Percentiles rank a stretch among this genome's conserved stretches.
Evolutionary conservation across 2,797 vertebrate genomes (phyloP).

Genomic region (Sylvilagus floridanus): DNA sequence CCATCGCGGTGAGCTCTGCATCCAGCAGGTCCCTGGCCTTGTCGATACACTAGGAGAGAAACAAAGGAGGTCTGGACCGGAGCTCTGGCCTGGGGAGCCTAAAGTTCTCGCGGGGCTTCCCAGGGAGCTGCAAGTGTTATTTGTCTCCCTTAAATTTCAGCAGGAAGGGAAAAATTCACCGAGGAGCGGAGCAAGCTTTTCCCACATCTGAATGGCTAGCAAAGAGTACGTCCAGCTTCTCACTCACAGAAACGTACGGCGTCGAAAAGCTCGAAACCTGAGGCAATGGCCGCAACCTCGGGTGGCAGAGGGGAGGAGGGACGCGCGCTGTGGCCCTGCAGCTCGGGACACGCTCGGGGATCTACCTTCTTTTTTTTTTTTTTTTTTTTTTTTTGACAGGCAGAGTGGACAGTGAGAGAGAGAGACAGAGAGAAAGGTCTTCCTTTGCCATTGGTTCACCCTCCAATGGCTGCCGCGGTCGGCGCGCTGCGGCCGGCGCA

Average conservation of each 20-base stretch:
- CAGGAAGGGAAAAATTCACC: not conserved
- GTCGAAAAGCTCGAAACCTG: not conserved
- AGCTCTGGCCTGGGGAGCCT: not conserved
- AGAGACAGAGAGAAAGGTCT: too few species aligned
- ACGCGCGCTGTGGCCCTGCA: not conserved
- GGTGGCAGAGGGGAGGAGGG: not conserved
- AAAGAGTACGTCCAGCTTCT: not conserved
- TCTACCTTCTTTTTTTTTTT: not conserved
- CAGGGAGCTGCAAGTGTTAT: not conserved
- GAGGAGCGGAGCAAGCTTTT: not conserved
- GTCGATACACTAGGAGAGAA: constrained; percentile 94
- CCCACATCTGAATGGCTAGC: not conserved
- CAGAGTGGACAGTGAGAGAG: too few species aligned
- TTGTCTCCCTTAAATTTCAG: not conserved
- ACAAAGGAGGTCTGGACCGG: not conserved
- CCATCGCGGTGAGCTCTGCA: constrained; percentile 98
- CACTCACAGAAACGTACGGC: not conserved
- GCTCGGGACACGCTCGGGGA: not conserved
- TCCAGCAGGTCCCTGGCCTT: constrained; percentile 98
- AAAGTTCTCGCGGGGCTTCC: not conserved
- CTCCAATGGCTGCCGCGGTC: too few species aligned
- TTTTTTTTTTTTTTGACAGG: too few species aligned
- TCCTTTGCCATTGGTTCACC: too few species aligned
- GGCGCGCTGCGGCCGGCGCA: too few species aligned
- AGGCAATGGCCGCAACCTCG: not conserved